Percentiles rank a stretch among this genome's conserved stretches.
These are phyloP conservation scores for Tenualosa ilisha DNA, from an alignment of 2,797 vertebrate species.

Conservation along the genomic window DNA sequence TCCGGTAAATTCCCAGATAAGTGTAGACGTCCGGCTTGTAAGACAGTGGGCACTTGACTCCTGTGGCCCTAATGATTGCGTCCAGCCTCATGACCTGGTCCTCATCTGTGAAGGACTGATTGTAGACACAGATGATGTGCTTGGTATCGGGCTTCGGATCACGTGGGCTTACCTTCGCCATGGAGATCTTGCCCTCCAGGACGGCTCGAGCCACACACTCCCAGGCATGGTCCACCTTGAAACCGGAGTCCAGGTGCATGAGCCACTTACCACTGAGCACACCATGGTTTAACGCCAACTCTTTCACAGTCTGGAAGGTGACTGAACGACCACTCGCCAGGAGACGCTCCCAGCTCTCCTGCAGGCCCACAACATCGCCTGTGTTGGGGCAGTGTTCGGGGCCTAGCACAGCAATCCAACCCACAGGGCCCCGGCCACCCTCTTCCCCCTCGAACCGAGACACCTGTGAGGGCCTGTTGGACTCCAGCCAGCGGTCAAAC, in stretches of 20 bases:
- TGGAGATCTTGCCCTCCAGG: slow-evolving; percentile 77
- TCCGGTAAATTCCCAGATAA: slow-evolving; percentile 87
- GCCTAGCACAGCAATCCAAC: slow-evolving; percentile 83
- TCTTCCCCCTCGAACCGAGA: slow-evolving; percentile 75
- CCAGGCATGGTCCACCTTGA: slow-evolving; percentile 91
- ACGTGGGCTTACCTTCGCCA: slow-evolving; percentile 83
- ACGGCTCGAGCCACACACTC: slow-evolving; percentile 80
- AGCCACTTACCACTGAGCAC: slow-evolving; percentile 89
- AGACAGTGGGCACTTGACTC: slow-evolving; percentile 83
- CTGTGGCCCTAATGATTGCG: slow-evolving; percentile 77
- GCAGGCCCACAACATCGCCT: slow-evolving; percentile 75
- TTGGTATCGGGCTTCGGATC: slow-evolving; percentile 65
- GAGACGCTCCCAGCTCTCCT: slow-evolving; percentile 86
- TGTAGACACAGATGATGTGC: slow-evolving; percentile 89
- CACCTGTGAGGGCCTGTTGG: slow-evolving; percentile 84
- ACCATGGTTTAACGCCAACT: slow-evolving; percentile 83
- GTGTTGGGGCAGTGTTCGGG: slow-evolving; percentile 61
- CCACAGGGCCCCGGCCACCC: slow-evolving; percentile 71
- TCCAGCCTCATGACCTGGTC: slow-evolving; percentile 80
- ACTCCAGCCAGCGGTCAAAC: slow-evolving; percentile 85
- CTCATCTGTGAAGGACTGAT: slow-evolving; percentile 84
- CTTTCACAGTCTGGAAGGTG: slow-evolving; percentile 79
- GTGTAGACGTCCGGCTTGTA: slow-evolving; percentile 92
- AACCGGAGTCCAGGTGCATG: slow-evolving; percentile 85
- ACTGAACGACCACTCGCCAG: slow-evolving; percentile 74